A percentile compares a stretch with the other conserved stretches of the same genome.
Evolutionary conservation across 2,113 vertebrate genomes (phyloP).

Genomic region (Chiloscyllium plagiosum): DNA sequence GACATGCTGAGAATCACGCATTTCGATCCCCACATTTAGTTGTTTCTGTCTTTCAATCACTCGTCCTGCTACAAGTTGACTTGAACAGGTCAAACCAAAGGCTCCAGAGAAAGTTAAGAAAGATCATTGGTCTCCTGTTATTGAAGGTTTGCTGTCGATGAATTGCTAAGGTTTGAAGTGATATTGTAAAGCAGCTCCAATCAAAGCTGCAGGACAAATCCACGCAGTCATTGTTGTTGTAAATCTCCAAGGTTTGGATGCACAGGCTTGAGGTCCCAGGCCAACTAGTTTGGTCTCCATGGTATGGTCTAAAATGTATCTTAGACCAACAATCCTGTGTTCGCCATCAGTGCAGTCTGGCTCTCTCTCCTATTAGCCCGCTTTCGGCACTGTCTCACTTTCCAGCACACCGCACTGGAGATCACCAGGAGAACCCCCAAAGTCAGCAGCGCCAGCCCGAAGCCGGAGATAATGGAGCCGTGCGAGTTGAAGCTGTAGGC

Average conservation of each 20-base stretch:
- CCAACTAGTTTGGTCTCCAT: not conserved
- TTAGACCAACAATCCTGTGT: constrained; percentile 41
- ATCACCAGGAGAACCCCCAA: constrained; percentile 72
- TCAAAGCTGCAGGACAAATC: not conserved
- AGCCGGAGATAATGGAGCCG: constrained; percentile 86
- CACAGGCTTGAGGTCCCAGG: not conserved
- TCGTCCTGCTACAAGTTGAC: not conserved
- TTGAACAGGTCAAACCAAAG: not conserved
- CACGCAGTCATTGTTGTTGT: too few relatives aligned
- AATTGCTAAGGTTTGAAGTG: not conserved
- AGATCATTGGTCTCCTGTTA: not conserved
- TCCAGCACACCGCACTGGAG: constrained; percentile 79
- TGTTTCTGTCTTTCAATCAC: not conserved
- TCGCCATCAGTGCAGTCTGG: constrained; percentile 74
- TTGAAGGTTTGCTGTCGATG: not conserved
- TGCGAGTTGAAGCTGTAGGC: constrained; percentile 96
- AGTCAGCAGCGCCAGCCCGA: constrained; percentile 79
- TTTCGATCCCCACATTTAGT: not conserved
- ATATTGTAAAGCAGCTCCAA: not conserved
- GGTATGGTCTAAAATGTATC: too few relatives aligned
- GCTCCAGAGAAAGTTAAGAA: not conserved
- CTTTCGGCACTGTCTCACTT: constrained; percentile 72
- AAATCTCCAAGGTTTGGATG: not conserved
- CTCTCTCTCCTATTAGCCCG: constrained; percentile 85
- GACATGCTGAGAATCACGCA: not conserved